Percentiles rank a stretch among this genome's conserved stretches.
Evolutionary conservation across 53 echinoderm and acorn worm genomes (phyloP).

Genomic region (Arbacia lixula): DNA sequence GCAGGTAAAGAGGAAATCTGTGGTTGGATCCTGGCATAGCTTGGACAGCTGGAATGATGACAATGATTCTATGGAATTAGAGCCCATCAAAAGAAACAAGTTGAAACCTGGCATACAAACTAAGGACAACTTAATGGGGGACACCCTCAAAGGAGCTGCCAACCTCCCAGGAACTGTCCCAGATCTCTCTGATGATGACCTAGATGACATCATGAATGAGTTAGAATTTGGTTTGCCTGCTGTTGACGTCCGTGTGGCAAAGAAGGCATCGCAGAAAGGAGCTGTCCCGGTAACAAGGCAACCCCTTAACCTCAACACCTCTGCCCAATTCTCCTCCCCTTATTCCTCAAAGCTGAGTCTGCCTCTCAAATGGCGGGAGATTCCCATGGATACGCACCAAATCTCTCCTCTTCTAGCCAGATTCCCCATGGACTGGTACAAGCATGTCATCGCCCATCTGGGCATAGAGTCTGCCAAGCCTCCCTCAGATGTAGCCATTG

Average conservation of each 20-base stretch:
- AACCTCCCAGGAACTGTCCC: slow-evolving; percentile 40
- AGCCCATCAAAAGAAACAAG: slow-evolving; percentile 65
- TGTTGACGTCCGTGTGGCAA: slow-evolving; percentile 60
- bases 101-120: slow-evolving; percentile 28
- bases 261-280: slow-evolving; percentile 23
- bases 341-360: slow-evolving; percentile 94
- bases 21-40: slow-evolving; percentile 78
- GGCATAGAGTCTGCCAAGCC: slow-evolving; percentile 40
- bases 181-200: slow-evolving; percentile 67
- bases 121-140: not conserved
- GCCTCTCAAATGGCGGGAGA: slow-evolving; percentile 95
- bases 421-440: slow-evolving; percentile 91
- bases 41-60: slow-evolving; percentile 91
- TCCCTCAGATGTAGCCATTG: slow-evolving; percentile 64
- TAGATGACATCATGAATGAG: slow-evolving; percentile 84
- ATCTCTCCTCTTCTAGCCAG: slow-evolving; percentile 64
- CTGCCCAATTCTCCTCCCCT: slow-evolving; percentile 83
- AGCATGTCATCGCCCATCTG: slow-evolving; percentile 75
- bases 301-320: slow-evolving; percentile 72
- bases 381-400: slow-evolving; percentile 74
- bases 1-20: slow-evolving; percentile 62
- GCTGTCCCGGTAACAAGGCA: slow-evolving; percentile 50
- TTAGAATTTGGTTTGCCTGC: slow-evolving; percentile 85
- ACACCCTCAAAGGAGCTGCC: not conserved
- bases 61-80: slow-evolving; percentile 66